Base-by-base conservation (phyloP, 2,888 invertebrate species). In the Ectemnius continuus region DNA sequence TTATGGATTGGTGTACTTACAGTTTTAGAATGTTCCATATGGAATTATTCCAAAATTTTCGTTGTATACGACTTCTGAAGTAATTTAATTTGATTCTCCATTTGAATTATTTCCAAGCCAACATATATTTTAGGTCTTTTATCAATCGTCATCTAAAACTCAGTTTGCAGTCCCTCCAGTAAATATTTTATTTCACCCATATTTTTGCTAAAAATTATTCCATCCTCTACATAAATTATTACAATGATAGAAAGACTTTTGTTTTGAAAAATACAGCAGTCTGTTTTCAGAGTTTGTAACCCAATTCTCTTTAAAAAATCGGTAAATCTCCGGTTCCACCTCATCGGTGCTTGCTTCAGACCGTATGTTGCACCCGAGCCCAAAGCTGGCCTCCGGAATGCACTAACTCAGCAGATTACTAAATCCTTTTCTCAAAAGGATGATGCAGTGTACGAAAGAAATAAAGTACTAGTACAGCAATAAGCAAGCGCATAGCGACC, bases 231-330 rank as follows among this genome's bases (percentile, higher is more conserved):
- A 26, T 75, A 68, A 2, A 79, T 70, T 14, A 73, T 69, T 61
- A 77, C 11, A 23, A 68, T 66, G 16, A 79, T 4, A 5, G 28
- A 20, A 4, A 56, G 61, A 13, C 60, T 58, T 26, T 64, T 47
- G 26, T 64, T 73, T 61, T 66, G 77, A 52, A 73, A 79, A 4
- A 79, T 73, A 45, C 75, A 75, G 28, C 66, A 67, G n/a, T 77
- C 73, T n/a, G 64, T 52, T 48, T 48, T 48, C 2, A 48, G 48
- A 13, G 48, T 8, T 4, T n/a, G 3, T 4, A n/a, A n/a, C 3
- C 48, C 48, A 2, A n/a, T 48, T n/a, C 48, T 48, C 8, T 48
- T 28, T 3, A 48, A n/a, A 8, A n/a, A 48, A 2, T 8, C 48
- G 3, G 48, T 62, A 46, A 79, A 62, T 16, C 28, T 52, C 48